Conservation (phyloP, 1,140 invertebrate genomes). For the Helicoverpa zea region DNA sequence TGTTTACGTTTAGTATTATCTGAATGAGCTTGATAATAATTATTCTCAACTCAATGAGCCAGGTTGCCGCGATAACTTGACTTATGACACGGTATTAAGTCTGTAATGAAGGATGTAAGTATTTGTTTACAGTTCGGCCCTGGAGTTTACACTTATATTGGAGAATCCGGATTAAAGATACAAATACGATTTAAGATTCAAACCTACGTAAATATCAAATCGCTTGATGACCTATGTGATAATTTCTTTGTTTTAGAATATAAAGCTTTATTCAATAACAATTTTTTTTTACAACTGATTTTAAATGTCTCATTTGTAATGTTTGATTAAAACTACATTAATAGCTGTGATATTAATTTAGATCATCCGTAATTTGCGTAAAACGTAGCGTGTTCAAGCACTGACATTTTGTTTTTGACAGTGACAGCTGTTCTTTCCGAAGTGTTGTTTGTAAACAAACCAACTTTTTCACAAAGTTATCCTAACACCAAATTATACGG, state of each 20-base stretch:
- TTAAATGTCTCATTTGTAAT: too few species aligned
- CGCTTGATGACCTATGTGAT: too few species aligned
- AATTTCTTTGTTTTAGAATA: too few species aligned
- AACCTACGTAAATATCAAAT: too few species aligned
- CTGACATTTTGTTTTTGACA: not conserved
- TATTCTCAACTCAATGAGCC: not conserved
- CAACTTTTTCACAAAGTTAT: not conserved
- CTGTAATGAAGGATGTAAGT: conserved; percentile 6
- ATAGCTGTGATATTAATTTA: too few species aligned
- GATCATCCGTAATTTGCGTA: not conserved
- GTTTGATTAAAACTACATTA: too few species aligned
- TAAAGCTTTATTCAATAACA: too few species aligned
- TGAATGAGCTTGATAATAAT: not conserved
- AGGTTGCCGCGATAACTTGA: conserved; percentile 14
- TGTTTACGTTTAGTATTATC: conserved; percentile 6
- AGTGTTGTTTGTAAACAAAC: conserved; percentile 21
- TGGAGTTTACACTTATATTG: not conserved
- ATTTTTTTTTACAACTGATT: too few species aligned
- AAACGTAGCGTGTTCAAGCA: not conserved
- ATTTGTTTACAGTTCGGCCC: not conserved
- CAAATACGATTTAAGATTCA: too few species aligned
- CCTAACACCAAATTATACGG: not conserved
- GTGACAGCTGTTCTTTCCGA: not conserved
- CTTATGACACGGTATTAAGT: conserved; percentile 8
- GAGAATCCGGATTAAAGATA: too few species aligned